These are phyloP conservation scores for Crambe crambe DNA, from an alignment of 37 sponge, comb jelly and placozoan genomes.

Conservation along the genomic window DNA sequence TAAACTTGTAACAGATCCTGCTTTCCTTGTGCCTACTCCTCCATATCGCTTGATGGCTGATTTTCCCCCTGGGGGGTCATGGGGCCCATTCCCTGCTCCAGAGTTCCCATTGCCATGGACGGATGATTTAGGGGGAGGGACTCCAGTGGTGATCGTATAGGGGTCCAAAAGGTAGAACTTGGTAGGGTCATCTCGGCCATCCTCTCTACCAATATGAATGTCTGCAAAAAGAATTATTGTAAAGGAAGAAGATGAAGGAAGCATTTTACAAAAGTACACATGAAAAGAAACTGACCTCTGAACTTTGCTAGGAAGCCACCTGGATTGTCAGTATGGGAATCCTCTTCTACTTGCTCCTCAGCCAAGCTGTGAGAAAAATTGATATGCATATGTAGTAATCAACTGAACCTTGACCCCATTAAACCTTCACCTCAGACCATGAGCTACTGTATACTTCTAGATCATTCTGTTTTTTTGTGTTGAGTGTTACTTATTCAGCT, in stretches of 20 bases:
- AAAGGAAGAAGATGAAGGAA: not conserved
- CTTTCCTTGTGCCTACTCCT: not conserved
- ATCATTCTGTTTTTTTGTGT: no score
- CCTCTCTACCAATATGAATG: constrained; percentile 11
- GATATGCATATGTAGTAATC: no score
- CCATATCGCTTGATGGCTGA: not conserved
- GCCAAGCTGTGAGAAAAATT: no score
- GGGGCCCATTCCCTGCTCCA: not conserved
- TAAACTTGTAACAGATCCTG: not conserved
- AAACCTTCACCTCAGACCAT: no score
- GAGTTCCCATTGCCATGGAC: not conserved
- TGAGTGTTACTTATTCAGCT: no score
- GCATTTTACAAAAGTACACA: not conserved
- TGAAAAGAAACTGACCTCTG: constrained; percentile 21
- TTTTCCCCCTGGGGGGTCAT: not conserved
- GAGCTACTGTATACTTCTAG: no score
- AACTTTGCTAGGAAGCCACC: constrained; percentile 22
- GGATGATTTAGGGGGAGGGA: not conserved
- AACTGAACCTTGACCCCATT: no score
- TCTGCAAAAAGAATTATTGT: no score
- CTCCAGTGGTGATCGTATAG: not conserved
- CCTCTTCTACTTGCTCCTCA: not conserved
- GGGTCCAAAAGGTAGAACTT: constrained; percentile 45
- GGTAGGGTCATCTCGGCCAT: constrained; percentile 39
- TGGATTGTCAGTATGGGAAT: not conserved